phyloP scores from a whole-genome alignment of 2,888 invertebrate species.

The Eledona agricola region DNA sequence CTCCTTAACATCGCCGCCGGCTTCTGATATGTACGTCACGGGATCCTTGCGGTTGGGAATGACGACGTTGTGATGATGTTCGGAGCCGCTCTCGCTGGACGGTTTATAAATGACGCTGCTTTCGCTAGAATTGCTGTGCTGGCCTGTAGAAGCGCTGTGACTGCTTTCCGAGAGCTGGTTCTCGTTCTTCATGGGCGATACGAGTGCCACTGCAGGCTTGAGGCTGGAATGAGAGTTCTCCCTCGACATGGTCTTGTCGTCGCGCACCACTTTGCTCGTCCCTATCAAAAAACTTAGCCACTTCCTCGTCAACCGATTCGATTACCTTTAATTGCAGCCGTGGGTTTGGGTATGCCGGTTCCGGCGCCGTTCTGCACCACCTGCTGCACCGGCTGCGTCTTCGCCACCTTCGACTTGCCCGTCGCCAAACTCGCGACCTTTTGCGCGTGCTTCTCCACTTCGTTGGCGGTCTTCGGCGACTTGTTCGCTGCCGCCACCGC shows the following conservation, averaged over 20 bases:
- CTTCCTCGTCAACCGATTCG: neutral
- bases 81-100: conserved; percentile 76
- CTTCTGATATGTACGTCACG: conserved; percentile 58
- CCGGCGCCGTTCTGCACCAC: conserved; percentile 53
- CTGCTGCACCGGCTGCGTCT: conserved; percentile 49
- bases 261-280: conserved; percentile 76
- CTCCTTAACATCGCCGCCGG: conserved; percentile 59
- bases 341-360: conserved; percentile 88
- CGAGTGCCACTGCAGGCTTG: conserved; percentile 64
- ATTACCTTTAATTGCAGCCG: conserved; percentile 86
- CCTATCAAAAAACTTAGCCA: too few relatives aligned
- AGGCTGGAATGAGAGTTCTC: conserved; percentile 57
- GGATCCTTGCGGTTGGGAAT: conserved; percentile 68
- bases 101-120: conserved; percentile 78
- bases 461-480: conserved; percentile 52
- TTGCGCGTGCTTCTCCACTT: conserved; percentile 60
- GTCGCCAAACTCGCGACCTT: conserved; percentile 56
- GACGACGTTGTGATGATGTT: conserved; percentile 61
- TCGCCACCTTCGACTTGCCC: conserved; percentile 53
- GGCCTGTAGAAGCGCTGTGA: conserved; percentile 72
- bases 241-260: conserved; percentile 56
- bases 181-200: conserved; percentile 78
- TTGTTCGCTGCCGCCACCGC: conserved; percentile 41
- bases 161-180: conserved; percentile 76
- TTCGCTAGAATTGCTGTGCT: conserved; percentile 77